phyloP scores from a whole-genome alignment of 2,113 vertebrate species.

The Aegotheles bennettii region DNA sequence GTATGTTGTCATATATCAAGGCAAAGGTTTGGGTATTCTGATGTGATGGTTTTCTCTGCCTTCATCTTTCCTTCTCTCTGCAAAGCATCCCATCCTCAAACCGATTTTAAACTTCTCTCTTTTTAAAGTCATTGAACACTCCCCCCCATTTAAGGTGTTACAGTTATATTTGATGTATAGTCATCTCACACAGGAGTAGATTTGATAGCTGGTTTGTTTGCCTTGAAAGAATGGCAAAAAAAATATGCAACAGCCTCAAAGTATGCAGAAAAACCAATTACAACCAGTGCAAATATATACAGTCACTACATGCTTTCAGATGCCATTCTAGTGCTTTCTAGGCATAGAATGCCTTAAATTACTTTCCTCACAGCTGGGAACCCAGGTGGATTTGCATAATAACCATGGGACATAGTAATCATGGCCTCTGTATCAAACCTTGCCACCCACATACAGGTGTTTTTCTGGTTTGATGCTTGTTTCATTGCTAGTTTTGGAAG shows the following conservation, averaged over 20 bases:
- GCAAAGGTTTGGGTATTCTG: neutral
- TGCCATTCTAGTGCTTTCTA: neutral
- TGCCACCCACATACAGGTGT: neutral
- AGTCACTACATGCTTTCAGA: neutral
- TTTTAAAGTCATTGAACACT: neutral
- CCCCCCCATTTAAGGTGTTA: neutral
- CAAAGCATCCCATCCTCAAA: too few species aligned
- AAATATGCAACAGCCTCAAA: neutral
- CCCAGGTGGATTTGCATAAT: neutral
- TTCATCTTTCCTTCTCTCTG: neutral
- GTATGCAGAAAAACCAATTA: neutral
- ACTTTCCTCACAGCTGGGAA: neutral
- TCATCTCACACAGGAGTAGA: neutral
- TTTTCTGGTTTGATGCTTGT: neutral
- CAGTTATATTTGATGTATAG: neutral
- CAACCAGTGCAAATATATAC: neutral
- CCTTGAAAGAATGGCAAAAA: neutral
- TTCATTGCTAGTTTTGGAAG: neutral
- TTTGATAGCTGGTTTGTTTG: neutral
- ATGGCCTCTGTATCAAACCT: neutral
- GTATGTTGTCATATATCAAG: neutral
- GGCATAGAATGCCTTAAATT: neutral
- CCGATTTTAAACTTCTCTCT: neutral
- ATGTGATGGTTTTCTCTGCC: fast-evolving
- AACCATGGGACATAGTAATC: neutral